Conservation (phyloP, 2,888 invertebrate species). For the Lepidocyrtoides sp. region DNA sequence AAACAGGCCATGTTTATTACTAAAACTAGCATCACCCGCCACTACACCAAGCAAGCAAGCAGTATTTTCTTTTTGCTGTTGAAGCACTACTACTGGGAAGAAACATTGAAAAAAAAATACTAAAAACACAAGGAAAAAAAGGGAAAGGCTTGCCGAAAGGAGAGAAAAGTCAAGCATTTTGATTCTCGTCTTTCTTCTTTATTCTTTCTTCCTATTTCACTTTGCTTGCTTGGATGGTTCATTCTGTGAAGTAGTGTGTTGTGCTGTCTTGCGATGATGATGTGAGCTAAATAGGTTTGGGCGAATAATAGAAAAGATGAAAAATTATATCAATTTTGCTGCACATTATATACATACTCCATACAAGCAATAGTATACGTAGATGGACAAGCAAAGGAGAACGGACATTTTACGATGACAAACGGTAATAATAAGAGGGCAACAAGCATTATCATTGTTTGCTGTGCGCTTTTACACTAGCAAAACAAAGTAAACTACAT, state of each 20-base stretch:
- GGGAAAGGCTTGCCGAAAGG: slow-evolving; percentile 10
- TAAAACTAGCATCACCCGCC: neutral
- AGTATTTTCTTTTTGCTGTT: neutral
- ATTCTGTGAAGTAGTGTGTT: neutral
- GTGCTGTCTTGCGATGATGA: neutral
- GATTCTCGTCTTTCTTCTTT: neutral
- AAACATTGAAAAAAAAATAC: neutral
- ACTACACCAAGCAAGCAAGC: neutral
- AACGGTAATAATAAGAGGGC: slow-evolving; percentile 31
- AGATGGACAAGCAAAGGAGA: neutral
- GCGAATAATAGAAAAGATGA: slow-evolving; percentile 1
- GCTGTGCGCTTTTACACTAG: too few species aligned
- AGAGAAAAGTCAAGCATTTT: slow-evolving; percentile 33
- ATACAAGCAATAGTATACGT: too few species aligned
- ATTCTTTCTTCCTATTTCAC: too few species aligned
- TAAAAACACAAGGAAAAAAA: neutral
- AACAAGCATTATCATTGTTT: slow-evolving; percentile 53
- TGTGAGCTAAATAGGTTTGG: slow-evolving; percentile 22
- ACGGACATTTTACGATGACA: slow-evolving; percentile 37
- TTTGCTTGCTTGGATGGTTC: slow-evolving; percentile 18
- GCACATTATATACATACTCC: too few species aligned
- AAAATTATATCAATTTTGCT: slow-evolving; percentile 56
- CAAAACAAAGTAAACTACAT: neutral
- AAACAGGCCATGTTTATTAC: slow-evolving; percentile 56
- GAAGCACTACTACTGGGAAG: neutral